Percentiles rank a stretch among this genome's conserved stretches.
These are phyloP conservation scores for Parauchenoglanis ngamensis DNA, from an alignment of 2,797 vertebrate genomes.

Conservation along the genomic window DNA sequence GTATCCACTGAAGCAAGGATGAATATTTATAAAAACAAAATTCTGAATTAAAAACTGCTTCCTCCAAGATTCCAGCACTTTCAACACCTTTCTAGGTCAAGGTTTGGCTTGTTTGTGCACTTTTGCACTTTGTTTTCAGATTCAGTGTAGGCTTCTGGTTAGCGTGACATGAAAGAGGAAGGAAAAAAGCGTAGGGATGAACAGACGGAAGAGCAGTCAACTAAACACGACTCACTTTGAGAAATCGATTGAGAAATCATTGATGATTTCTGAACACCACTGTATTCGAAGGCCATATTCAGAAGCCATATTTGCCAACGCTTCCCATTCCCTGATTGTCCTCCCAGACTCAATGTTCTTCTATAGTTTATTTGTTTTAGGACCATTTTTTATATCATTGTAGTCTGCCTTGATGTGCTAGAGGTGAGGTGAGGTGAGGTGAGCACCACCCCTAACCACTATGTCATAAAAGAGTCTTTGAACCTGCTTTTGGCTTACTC, in stretches of 20 bases:
- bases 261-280: not conserved
- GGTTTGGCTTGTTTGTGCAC: not conserved
- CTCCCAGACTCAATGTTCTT: not conserved
- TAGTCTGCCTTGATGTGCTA: not conserved
- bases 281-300: not conserved
- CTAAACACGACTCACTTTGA: constrained; percentile 39
- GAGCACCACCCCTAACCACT: not conserved
- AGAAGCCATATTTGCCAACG: not conserved
- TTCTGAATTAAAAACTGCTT: too few species aligned
- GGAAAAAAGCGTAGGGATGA: constrained; percentile 51
- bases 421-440: not conserved
- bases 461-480: not conserved
- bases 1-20: not conserved
- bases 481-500: not conserved
- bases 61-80: not conserved
- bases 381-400: not conserved
- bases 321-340: not conserved
- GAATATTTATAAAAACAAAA: not conserved
- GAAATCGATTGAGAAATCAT: too few species aligned
- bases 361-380: not conserved
- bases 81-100: not conserved
- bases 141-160: constrained; percentile 16
- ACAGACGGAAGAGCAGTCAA: constrained; percentile 53
- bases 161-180: constrained; percentile 59
- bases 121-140: constrained; percentile 13